phyloP scores from a whole-genome alignment of 2,113 vertebrate genomes.

The Pterocles gutturalis region DNA sequence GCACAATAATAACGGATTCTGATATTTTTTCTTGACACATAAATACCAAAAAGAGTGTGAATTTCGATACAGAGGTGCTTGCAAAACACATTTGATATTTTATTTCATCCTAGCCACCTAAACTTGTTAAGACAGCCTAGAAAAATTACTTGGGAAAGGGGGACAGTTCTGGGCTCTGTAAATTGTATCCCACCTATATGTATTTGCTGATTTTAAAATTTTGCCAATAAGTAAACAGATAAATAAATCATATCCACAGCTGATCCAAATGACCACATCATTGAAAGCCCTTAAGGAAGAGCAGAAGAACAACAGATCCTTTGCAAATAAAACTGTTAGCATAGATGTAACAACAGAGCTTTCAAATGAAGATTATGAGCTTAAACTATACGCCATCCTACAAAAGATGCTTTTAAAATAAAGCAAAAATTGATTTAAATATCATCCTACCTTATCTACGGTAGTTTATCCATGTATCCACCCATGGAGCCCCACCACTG shows the following conservation, averaged over 20 bases:
- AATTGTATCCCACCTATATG: background rate
- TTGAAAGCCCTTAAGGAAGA: background rate
- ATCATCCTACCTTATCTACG: background rate
- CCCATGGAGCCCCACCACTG: accelerated
- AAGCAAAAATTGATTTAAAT: background rate
- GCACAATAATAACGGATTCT: background rate
- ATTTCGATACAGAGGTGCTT: background rate
- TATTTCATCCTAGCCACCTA: background rate
- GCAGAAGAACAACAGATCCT: background rate
- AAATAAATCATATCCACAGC: background rate
- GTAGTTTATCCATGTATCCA: background rate
- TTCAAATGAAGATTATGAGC: background rate
- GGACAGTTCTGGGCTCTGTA: background rate
- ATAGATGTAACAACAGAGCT: background rate
- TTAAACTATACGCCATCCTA: background rate
- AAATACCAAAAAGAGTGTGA: background rate
- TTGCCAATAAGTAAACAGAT: background rate
- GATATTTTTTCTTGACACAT: background rate
- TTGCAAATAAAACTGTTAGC: background rate
- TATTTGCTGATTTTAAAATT: background rate
- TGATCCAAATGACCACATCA: background rate
- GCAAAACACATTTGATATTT: background rate
- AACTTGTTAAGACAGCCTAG: background rate
- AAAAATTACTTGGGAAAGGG: background rate
- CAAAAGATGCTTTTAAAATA: background rate